Evolutionary conservation across 1,140 invertebrate genomes (phyloP).

Genomic region (Cotesia typhae): DNA sequence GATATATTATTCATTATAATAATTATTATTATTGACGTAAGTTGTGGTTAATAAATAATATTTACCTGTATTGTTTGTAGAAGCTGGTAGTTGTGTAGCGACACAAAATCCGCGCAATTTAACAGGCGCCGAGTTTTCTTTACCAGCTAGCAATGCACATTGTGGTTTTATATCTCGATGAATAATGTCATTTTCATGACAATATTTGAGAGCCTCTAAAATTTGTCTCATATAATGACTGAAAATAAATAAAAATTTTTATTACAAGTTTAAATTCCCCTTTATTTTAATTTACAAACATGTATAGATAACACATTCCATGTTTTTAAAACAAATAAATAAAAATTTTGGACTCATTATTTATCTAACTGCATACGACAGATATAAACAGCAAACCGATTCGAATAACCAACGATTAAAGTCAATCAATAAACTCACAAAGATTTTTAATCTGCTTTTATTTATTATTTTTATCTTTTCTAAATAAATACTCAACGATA

Average conservation of each 20-base stretch:
- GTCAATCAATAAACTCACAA: conserved; percentile 1
- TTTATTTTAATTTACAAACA: too few species aligned
- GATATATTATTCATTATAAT: conserved; percentile 5
- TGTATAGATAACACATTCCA: too few species aligned
- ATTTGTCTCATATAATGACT: conserved; percentile 99
- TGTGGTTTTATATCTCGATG: conserved; percentile 96
- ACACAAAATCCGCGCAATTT: conserved; percentile 98
- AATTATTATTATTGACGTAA: neutral
- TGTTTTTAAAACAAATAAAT: neutral
- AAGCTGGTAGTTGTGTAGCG: conserved; percentile 88
- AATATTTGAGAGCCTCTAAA: conserved; percentile 92
- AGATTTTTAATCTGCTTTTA: neutral
- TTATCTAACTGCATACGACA: neutral
- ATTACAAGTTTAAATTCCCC: too few species aligned
- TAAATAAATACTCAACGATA: too few species aligned
- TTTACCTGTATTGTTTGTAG: conserved; percentile 78
- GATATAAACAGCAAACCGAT: neutral
- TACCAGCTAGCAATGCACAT: conserved; percentile 91
- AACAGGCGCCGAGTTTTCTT: conserved; percentile 97
- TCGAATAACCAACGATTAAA: conserved; percentile 1
- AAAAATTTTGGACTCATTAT: too few species aligned
- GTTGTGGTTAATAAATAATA: conserved; percentile 33
- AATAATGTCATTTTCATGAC: conserved; percentile 97
- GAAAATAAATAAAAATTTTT: conserved; percentile 54
- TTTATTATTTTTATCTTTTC: too few species aligned